phyloP scores from a whole-genome alignment of 2,797 vertebrate species.

The Hipposideros larvatus region DNA sequence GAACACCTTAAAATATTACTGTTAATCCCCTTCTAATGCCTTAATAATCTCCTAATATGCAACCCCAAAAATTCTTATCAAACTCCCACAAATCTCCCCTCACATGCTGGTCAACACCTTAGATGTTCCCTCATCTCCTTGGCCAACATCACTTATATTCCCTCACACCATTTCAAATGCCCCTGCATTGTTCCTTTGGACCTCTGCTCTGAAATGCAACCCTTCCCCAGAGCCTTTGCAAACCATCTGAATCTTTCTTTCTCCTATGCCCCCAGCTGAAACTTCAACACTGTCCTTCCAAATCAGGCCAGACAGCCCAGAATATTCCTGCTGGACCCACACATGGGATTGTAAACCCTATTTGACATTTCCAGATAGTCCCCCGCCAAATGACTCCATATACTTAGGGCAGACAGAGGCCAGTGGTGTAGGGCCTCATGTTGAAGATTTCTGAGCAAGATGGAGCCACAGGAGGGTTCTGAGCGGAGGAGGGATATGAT shows the following conservation, averaged over 20 bases:
- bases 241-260: conserved; percentile 4
- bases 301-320: not conserved
- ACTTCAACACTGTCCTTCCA: conserved; percentile 15
- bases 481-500: conserved; percentile 24
- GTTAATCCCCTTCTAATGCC: not conserved
- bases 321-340: conserved; percentile 21
- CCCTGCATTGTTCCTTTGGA: not conserved
- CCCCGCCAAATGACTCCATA: conserved; percentile 20
- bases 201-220: not conserved
- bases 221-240: not conserved
- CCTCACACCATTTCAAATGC: not conserved
- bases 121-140: not conserved
- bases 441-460: conserved; percentile 51
- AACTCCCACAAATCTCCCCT: not conserved
- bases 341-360: not conserved
- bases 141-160: not conserved
- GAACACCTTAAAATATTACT: conserved; percentile 18
- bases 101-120: not conserved
- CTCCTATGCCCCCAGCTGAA: not conserved
- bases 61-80: not conserved
- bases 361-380: not conserved
- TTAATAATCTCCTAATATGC: not conserved
- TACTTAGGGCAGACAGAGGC: conserved; percentile 53
- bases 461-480: conserved; percentile 34
- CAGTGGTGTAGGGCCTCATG: not conserved